A percentile compares a stretch with the other conserved stretches of the same genome.
phyloP scores from a whole-genome alignment of 2,888 invertebrate species.

The Chelonus formosanus region DNA sequence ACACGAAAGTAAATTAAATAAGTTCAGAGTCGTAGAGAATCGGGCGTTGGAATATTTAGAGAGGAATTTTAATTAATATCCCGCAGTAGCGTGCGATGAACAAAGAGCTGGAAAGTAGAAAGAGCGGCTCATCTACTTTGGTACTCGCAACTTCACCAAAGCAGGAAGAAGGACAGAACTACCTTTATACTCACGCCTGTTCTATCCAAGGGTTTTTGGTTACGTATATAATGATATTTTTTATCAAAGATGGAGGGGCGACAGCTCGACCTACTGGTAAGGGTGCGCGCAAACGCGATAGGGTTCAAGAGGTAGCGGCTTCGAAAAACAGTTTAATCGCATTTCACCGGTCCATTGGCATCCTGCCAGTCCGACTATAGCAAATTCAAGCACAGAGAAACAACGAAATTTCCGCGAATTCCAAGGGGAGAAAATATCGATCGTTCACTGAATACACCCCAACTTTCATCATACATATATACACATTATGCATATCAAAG shows the following conservation, averaged over 20 bases:
- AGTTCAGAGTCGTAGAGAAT: conserved; percentile 15
- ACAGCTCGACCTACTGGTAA: not conserved
- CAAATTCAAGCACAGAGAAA: conserved; percentile 35
- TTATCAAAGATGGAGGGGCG: not conserved
- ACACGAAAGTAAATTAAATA: conserved; percentile 17
- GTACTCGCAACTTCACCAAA: conserved; percentile 13
- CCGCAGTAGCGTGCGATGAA: conserved; percentile 30
- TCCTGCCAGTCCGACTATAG: conserved; percentile 40
- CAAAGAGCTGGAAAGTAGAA: conserved; percentile 8
- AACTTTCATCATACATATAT: conserved; percentile 26
- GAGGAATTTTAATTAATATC: conserved; percentile 58
- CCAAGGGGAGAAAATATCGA: not conserved
- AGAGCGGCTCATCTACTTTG: conserved; percentile 12
- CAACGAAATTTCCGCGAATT: conserved; percentile 44
- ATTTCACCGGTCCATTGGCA: conserved; percentile 45
- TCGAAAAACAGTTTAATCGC: conserved; percentile 40
- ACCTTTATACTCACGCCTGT: conserved; percentile 6
- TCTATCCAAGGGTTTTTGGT: not conserved
- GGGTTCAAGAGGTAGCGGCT: conserved; percentile 4
- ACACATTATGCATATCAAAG: not conserved
- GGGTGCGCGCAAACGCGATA: not conserved
- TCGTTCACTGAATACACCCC: not conserved
- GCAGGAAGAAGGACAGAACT: conserved; percentile 7
- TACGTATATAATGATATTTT: conserved; percentile 34
- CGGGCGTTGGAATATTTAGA: conserved; percentile 45